Evolutionary conservation across 2,888 invertebrate species (phyloP).

Genomic region (Agrilus cyanescens): DNA sequence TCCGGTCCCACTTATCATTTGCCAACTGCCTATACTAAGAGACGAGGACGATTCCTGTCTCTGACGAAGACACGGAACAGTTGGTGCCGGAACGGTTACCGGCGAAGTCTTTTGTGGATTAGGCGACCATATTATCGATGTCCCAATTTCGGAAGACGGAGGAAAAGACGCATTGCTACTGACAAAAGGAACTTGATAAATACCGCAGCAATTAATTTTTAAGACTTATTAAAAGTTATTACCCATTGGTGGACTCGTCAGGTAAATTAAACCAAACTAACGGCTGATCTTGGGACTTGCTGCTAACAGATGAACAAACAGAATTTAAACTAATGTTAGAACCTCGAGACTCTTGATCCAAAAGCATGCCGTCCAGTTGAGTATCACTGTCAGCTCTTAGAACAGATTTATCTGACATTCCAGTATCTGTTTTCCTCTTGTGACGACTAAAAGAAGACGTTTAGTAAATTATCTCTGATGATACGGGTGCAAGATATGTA

Average conservation of each 20-base stretch:
- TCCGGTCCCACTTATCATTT: constrained; percentile 55
- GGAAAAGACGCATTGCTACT: constrained; percentile 6
- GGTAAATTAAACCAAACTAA: constrained; percentile 19
- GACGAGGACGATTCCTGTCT: constrained; percentile 46
- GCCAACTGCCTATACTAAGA: constrained; percentile 52
- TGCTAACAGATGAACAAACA: constrained; percentile 43
- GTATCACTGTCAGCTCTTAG: constrained; percentile 41
- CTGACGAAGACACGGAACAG: constrained; percentile 37
- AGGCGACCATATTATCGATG: constrained; percentile 6
- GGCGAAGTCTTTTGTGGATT: constrained; percentile 42
- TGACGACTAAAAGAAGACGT: constrained; percentile 10
- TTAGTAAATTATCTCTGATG: not conserved
- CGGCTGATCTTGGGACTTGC: constrained; percentile 40
- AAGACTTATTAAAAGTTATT: constrained; percentile 8
- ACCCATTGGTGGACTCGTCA: constrained; percentile 26
- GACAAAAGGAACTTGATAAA: not conserved
- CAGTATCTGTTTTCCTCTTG: constrained; percentile 6
- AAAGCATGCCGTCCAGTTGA: constrained; percentile 39
- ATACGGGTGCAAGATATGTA: constrained; percentile 1
- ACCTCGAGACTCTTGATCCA: constrained; percentile 38
- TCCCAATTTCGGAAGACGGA: constrained; percentile 4
- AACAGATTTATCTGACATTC: constrained; percentile 19
- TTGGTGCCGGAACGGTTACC: constrained; percentile 51
- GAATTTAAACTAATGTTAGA: constrained; percentile 51
- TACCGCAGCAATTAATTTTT: not conserved